phyloP scores from a whole-genome alignment of 2,888 invertebrate genomes.

The Thysanoteuthis rhombus region DNA sequence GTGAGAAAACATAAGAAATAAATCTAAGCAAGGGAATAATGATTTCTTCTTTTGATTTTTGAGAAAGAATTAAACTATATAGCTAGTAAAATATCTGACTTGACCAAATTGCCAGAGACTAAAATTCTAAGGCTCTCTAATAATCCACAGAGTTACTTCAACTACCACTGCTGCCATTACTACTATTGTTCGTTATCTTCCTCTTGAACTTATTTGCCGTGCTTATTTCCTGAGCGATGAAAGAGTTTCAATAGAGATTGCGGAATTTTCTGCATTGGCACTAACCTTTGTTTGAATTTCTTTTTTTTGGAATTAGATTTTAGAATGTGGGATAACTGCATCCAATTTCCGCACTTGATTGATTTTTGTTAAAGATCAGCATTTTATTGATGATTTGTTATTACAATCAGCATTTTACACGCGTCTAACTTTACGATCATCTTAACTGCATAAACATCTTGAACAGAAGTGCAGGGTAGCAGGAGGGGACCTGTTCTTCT shows the following conservation, averaged over 20 bases:
- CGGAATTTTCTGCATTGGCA: neutral
- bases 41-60: neutral
- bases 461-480: neutral
- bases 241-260: conserved; percentile 1
- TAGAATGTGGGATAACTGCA: neutral
- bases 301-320: neutral
- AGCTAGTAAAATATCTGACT: neutral
- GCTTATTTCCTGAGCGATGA: neutral
- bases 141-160: neutral
- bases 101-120: neutral
- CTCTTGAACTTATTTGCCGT: neutral
- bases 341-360: conserved; percentile 12
- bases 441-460: neutral
- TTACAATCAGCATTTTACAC: neutral
- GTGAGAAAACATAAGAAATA: neutral
- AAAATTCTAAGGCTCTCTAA: neutral
- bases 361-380: neutral
- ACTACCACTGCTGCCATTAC: neutral
- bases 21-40: neutral
- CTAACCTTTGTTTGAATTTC: neutral
- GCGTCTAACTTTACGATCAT: neutral
- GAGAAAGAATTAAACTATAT: neutral
- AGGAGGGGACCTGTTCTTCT: no score
- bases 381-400: no score
- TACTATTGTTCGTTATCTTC: neutral